These are phyloP conservation scores for Pelochelys cantorii DNA, from an alignment of 2,797 vertebrate genomes.

Conservation along the genomic window DNA sequence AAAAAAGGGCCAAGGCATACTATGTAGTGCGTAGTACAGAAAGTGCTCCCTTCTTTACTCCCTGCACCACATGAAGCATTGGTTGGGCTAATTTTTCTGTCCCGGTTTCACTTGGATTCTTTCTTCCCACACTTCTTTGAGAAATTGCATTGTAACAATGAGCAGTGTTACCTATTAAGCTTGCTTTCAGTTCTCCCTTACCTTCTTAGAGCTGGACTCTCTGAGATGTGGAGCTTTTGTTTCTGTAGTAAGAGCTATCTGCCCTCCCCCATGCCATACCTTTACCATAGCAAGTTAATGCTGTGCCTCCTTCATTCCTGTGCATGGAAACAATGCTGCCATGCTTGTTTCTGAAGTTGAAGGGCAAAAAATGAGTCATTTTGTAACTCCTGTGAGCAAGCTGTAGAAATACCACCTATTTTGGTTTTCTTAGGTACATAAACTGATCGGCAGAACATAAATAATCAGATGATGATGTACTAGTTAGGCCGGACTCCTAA, in stretches of 20 bases:
- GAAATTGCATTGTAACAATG: background rate
- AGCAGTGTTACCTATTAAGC: background rate
- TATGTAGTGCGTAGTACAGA: background rate
- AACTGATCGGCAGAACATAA: conserved; percentile 23
- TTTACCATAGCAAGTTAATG: conserved; percentile 12
- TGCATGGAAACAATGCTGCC: background rate
- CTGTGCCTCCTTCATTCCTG: background rate
- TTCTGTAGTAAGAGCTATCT: background rate
- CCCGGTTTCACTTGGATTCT: background rate
- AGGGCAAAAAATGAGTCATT: background rate
- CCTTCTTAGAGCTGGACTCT: background rate
- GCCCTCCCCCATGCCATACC: background rate
- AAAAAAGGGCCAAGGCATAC: background rate
- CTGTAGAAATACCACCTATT: background rate
- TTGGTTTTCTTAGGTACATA: background rate
- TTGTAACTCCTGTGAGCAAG: conserved; percentile 3
- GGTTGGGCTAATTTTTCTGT: background rate
- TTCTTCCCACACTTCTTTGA: background rate
- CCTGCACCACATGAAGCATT: background rate
- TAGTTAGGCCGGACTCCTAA: background rate
- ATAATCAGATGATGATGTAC: background rate
- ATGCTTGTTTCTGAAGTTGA: background rate
- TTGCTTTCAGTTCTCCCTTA: background rate
- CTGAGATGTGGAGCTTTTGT: background rate
- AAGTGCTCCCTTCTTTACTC: background rate